phyloP scores from a whole-genome alignment of 2,888 invertebrate genomes.

The Eueremaeus valkanovi region DNA sequence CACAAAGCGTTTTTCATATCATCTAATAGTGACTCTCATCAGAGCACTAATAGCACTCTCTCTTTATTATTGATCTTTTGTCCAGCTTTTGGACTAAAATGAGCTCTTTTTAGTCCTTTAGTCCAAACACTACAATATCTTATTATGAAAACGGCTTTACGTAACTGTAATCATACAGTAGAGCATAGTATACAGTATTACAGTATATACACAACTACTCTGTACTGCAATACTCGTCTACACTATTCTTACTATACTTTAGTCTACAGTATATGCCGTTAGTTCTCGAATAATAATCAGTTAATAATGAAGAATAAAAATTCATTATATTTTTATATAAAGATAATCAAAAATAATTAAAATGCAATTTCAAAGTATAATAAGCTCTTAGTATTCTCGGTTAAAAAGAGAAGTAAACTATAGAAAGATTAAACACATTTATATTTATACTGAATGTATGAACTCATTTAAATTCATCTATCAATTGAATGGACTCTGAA shows the following conservation, averaged over 20 bases:
- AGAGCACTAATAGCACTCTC: slow-evolving; percentile 28
- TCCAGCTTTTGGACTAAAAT: slow-evolving; percentile 3
- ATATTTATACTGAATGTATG: not conserved
- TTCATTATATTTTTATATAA: not conserved
- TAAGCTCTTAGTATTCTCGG: not conserved
- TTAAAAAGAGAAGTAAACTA: not conserved
- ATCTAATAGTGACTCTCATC: slow-evolving; percentile 30
- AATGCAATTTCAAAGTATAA: not conserved
- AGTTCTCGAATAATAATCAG: no score
- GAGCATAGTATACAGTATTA: no score
- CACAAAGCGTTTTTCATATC: slow-evolving; percentile 14
- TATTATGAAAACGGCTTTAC: not conserved
- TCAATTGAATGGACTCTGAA: not conserved
- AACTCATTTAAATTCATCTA: slow-evolving; percentile 8
- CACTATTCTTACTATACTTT: no score
- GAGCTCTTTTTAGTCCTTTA: not conserved
- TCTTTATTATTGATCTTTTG: slow-evolving; percentile 35
- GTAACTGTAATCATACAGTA: no score
- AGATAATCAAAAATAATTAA: slow-evolving; percentile 12
- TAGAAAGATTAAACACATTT: not conserved
- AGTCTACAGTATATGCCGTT: no score
- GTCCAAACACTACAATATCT: not conserved
- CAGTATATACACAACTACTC: no score
- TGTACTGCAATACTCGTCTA: no score
- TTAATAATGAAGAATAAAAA: not conserved